Percentiles rank a stretch among this genome's conserved stretches.
These are phyloP conservation scores for Lerema accius DNA, from an alignment of 1,140 invertebrate genomes.

Conservation along the genomic window DNA sequence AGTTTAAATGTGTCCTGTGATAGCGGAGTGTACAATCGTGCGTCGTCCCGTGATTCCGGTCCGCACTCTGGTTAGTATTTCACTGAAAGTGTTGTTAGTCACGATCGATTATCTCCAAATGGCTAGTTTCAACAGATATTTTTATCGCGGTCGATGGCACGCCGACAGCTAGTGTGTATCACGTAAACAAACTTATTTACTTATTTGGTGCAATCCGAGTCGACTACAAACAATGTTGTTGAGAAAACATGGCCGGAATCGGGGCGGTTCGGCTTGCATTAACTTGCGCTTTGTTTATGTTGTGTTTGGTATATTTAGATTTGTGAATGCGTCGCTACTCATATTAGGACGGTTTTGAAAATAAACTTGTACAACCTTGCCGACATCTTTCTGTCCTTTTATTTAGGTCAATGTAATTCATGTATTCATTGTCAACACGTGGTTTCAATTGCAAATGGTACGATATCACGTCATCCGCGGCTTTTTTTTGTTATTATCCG, in stretches of 20 bases:
- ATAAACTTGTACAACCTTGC: conserved; percentile 76
- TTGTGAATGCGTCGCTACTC: conserved; percentile 64
- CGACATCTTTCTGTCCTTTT: conserved; percentile 61
- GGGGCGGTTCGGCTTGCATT: conserved; percentile 53
- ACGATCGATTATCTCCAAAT: conserved; percentile 33
- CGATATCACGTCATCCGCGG: conserved; percentile 27
- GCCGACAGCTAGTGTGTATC: conserved; percentile 42
- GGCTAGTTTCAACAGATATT: conserved; percentile 50
- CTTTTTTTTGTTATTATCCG: conserved; percentile 34
- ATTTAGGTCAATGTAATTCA: conserved; percentile 78
- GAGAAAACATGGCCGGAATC: conserved; percentile 59
- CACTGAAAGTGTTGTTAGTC: conserved; percentile 38
- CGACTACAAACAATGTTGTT: conserved; percentile 58
- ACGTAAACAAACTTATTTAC: conserved; percentile 57
- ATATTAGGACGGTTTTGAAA: conserved; percentile 75
- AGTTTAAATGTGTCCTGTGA: conserved; percentile 82
- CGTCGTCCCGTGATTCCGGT: conserved; percentile 83
- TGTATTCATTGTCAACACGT: conserved; percentile 64
- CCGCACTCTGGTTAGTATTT: conserved; percentile 77
- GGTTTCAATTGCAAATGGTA: conserved; percentile 36
- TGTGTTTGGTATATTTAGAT: conserved; percentile 74
- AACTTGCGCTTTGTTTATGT: conserved; percentile 76
- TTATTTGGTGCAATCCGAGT: conserved; percentile 58
- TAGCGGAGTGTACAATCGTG: conserved; percentile 83
- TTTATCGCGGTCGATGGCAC: conserved; percentile 48